Conservation (phyloP, 2,113 vertebrate genomes). For the Pachycephala philippinensis region DNA sequence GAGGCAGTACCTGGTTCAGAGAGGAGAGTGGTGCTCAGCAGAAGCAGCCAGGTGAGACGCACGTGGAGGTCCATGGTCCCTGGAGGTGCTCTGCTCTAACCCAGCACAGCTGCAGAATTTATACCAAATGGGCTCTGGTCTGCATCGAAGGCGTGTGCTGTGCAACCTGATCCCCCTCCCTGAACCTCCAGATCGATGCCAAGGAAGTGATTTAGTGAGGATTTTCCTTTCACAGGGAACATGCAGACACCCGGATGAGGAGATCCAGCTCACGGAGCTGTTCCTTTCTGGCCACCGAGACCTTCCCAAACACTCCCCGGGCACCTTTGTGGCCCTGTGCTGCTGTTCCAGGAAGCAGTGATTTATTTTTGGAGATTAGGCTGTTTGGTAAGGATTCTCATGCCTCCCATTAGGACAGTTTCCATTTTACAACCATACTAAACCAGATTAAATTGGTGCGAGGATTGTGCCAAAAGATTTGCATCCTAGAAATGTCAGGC, state of each 20-base stretch:
- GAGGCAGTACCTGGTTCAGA: slow-evolving; percentile 6
- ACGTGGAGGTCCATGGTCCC: not conserved
- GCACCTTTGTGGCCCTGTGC: not conserved
- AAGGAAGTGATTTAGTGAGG: slow-evolving; percentile 34
- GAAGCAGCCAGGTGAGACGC: slow-evolving; percentile 12
- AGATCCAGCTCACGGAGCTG: not conserved
- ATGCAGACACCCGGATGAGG: slow-evolving; percentile 4
- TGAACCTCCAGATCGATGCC: not conserved
- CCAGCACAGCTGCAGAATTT: not conserved
- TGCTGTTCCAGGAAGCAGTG: slow-evolving; percentile 45
- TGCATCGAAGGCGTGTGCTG: not conserved
- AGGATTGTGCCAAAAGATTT: not conserved
- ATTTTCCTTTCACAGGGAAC: slow-evolving; percentile 6
- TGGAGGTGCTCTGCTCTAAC: not conserved
- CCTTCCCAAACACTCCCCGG: not conserved
- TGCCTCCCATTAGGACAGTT: not conserved
- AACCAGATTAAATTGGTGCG: not conserved
- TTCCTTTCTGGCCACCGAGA: not conserved
- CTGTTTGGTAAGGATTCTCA: slow-evolving; percentile 2
- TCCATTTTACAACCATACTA: not conserved
- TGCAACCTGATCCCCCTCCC: slow-evolving; percentile 36
- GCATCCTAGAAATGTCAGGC: not conserved
- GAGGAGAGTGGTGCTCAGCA: not conserved
- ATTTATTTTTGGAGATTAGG: not conserved
- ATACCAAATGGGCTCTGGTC: not conserved